Evolutionary conservation across 2,888 invertebrate genomes (phyloP), one percentile per base, ranked within the genome.

Genomic region (Lasioglossum villosulum): DNA sequence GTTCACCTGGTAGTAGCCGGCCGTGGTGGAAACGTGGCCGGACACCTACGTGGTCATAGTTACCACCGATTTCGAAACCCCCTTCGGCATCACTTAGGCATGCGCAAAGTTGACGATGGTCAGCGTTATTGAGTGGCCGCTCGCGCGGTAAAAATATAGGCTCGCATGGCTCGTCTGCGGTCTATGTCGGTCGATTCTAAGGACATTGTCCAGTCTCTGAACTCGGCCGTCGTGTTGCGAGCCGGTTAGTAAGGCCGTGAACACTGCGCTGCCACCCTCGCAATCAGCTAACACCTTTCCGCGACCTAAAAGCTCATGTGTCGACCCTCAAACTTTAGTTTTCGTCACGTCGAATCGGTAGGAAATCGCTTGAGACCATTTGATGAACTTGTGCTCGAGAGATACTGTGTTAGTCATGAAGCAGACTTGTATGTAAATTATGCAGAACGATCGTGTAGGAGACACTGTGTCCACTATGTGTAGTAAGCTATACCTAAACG

Each of bases 81-180:
- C 81, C 83, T 73, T 80, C 68, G 59, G 80, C 77, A 59, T 70
- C 75, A 78, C 86, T 88, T 89, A 92, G 91, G 92, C 93, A 93
- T 94, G 94, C 94, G 94, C 95, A 91, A 92, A 86, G 86, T 91
- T 87, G 89, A 82, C 88, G 89, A 83, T 92, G 94, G 94, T 94
- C 94, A 94, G 91, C 93, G 93, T 91, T 95, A 95, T 95, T 93
- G 94, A 94, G 94, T 95, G 92, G 92, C 88, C 91, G 91, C 88
- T 83, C 68, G 68, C 52, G 45, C 89, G 89, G 91, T 91, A 91
- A 89, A 92, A 93, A 92, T 93, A 93, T 93, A 93, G 90, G 91
- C 86, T 34, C 66, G 88, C 86, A 86, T 79, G 75, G 76, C 82
- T 66, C 82, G 88, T 82, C 86, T 86, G 83, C 86, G 88, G 86